Conservation (phyloP, 2,888 invertebrate species). For the Zaprionus bogoriensis region DNA sequence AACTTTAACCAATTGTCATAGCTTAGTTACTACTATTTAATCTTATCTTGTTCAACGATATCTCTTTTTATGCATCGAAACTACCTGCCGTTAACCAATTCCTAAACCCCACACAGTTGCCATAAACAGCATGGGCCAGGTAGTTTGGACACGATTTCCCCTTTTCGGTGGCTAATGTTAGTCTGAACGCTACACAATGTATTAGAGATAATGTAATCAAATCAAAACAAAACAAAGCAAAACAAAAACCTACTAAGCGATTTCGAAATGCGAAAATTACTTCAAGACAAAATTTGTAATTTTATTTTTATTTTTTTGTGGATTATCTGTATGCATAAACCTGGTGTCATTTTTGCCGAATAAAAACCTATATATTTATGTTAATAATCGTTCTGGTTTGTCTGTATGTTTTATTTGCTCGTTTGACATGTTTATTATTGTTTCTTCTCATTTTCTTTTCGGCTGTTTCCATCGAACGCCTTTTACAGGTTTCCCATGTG, state of each 20-base stretch:
- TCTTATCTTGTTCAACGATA: slow-evolving; percentile 19
- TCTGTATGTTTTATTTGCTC: slow-evolving; percentile 24
- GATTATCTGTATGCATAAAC: slow-evolving; percentile 34
- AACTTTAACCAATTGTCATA: not conserved
- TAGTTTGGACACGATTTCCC: slow-evolving; percentile 79
- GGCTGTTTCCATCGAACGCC: slow-evolving; percentile 51
- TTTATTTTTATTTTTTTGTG: slow-evolving; percentile 23
- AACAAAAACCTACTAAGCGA: slow-evolving; percentile 45
- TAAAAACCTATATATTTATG: slow-evolving; percentile 35
- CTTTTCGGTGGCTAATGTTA: slow-evolving; percentile 67
- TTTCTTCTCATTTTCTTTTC: slow-evolving; percentile 45
- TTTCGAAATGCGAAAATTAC: slow-evolving; percentile 37
- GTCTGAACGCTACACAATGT: not conserved
- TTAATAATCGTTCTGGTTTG: slow-evolving; percentile 17
- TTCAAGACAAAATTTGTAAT: slow-evolving; percentile 17
- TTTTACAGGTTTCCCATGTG: slow-evolving; percentile 81
- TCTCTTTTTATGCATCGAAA: slow-evolving; percentile 53
- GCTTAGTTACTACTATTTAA: slow-evolving; percentile 17
- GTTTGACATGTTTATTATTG: slow-evolving; percentile 30
- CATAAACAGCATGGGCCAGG: slow-evolving; percentile 78
- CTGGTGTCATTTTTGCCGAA: slow-evolving; percentile 51
- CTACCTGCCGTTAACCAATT: slow-evolving; percentile 22
- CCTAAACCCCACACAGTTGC: slow-evolving; percentile 66
- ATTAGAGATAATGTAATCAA: not conserved
- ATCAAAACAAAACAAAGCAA: too few relatives aligned